Evolutionary conservation across 2,888 invertebrate species (phyloP).

Genomic region (Malthinus seriepunctatus): DNA sequence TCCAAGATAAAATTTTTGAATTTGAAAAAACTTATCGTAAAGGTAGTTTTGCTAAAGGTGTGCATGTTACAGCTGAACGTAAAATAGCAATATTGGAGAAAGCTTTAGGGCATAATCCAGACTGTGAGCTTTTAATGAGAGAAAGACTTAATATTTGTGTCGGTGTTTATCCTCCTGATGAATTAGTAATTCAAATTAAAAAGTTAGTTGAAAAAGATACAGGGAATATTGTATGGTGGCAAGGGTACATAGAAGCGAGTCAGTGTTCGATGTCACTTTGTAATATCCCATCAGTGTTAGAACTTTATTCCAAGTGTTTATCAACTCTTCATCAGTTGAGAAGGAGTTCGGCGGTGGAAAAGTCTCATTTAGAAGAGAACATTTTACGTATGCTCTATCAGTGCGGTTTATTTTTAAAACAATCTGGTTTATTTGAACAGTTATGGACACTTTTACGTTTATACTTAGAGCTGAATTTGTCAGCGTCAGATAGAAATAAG

Average conservation of each 20-base stretch:
- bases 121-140: conserved; percentile 58
- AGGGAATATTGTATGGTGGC: conserved; percentile 57
- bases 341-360: conserved; percentile 46
- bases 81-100: conserved; percentile 66
- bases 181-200: conserved; percentile 58
- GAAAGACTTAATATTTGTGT: conserved; percentile 56
- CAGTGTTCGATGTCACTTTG: conserved; percentile 66
- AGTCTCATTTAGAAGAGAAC: conserved; percentile 48
- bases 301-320: conserved; percentile 60
- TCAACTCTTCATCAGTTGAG: conserved; percentile 54
- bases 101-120: conserved; percentile 61
- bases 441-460: conserved; percentile 73
- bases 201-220: conserved; percentile 57
- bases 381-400: conserved; percentile 57
- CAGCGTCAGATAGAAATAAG: conserved; percentile 43
- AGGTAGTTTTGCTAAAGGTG: conserved; percentile 53
- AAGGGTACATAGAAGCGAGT: conserved; percentile 57
- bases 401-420: conserved; percentile 65
- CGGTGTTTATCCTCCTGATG: conserved; percentile 62
- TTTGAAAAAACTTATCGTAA: conserved; percentile 54
- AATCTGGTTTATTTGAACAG: conserved; percentile 75
- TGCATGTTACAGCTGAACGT: conserved; percentile 56
- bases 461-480: conserved; percentile 69
- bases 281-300: conserved; percentile 61
- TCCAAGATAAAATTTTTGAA: conserved; percentile 58